Conservation (phyloP, 2,888 invertebrate genomes). For the Oscheius onirici region DNA sequence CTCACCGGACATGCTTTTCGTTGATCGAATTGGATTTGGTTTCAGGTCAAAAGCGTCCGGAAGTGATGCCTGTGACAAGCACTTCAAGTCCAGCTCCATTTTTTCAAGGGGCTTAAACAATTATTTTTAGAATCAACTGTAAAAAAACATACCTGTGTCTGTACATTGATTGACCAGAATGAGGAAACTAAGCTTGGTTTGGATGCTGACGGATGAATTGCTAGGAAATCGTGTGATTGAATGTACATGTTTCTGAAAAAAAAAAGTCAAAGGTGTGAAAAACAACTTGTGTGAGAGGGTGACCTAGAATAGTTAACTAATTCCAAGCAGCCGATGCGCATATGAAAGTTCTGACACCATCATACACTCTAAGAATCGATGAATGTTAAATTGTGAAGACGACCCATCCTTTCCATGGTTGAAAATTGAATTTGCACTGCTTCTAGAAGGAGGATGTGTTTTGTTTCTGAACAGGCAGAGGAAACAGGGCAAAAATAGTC, state of each 20-base stretch:
- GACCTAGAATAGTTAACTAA: not conserved
- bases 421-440: conserved; percentile 23
- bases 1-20: conserved; percentile 47
- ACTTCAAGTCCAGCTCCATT: conserved; percentile 41
- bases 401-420: too few species aligned
- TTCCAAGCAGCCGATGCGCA: not conserved
- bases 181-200: conserved; percentile 55
- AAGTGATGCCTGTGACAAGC: conserved; percentile 45
- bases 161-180: conserved; percentile 55
- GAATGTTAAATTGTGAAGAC: conserved; percentile 2
- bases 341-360: not conserved
- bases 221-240: conserved; percentile 40
- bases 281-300: not conserved
- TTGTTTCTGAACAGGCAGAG: not conserved
- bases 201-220: conserved; percentile 52
- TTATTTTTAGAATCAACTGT: not conserved
- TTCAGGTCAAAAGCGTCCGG: conserved; percentile 39
- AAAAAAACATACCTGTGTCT: conserved; percentile 40
- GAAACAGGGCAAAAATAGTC: too few species aligned
- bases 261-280: not conserved
- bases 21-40: conserved; percentile 26
- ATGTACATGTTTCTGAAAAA: conserved; percentile 21
- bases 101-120: conserved; percentile 45
- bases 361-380: not conserved
- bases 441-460: not conserved